phyloP scores from a whole-genome alignment of 2,113 vertebrate genomes.

The Varanus salvator region DNA sequence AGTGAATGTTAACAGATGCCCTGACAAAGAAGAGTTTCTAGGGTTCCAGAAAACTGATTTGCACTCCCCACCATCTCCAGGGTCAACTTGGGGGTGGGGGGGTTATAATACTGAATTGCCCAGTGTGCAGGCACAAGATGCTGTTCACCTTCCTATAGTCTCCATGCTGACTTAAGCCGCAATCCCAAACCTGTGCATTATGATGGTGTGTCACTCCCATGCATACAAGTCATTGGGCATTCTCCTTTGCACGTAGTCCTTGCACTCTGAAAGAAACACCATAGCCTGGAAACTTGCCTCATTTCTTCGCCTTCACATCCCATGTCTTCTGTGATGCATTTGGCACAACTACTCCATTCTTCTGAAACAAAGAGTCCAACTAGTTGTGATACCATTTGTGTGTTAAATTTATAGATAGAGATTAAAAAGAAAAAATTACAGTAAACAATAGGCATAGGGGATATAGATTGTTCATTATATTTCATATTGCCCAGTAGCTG shows the following conservation, averaged over 20 bases:
- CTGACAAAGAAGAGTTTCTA: not conserved
- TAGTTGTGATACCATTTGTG: too few species aligned
- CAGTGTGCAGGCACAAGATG: not conserved
- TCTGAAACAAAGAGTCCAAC: not conserved
- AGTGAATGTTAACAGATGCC: not conserved
- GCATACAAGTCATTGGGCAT: not conserved
- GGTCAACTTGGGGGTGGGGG: too few species aligned
- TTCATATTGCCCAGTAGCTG: too few species aligned
- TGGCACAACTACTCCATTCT: not conserved
- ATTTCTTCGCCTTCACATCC: not conserved
- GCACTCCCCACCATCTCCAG: too few species aligned
- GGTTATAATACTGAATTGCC: not conserved
- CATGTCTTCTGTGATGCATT: too few species aligned
- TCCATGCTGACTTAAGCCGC: not conserved
- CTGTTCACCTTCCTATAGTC: not conserved
- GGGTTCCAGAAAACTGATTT: too few species aligned
- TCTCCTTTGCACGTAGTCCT: not conserved
- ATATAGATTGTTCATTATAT: too few species aligned
- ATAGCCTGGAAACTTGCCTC: not conserved
- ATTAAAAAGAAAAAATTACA: too few species aligned
- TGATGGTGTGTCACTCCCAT: not conserved
- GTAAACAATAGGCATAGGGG: too few species aligned
- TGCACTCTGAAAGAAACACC: not conserved
- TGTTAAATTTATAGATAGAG: too few species aligned
- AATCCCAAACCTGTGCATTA: not conserved